phyloP scores from a whole-genome alignment of 1,140 invertebrate species.

The Megalopta genalis region DNA sequence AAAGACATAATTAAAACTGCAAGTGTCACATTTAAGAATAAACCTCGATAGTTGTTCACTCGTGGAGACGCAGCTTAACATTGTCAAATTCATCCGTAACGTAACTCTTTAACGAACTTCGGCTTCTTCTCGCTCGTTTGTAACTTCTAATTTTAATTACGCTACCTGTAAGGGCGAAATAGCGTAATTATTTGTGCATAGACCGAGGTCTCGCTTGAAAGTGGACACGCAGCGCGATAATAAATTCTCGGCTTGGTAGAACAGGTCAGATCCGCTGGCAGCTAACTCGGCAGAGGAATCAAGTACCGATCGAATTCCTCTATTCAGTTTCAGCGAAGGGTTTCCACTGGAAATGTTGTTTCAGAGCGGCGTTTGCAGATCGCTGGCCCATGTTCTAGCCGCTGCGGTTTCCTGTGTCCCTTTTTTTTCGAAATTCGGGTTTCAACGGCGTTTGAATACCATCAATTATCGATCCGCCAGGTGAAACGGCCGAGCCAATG shows the following conservation, averaged over 20 bases:
- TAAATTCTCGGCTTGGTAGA: neutral
- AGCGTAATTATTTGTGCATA: too few relatives aligned
- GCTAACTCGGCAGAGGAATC: neutral
- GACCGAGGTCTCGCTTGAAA: too few relatives aligned
- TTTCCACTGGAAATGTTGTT: constrained; percentile 1
- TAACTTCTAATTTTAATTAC: too few relatives aligned
- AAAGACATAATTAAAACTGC: too few relatives aligned
- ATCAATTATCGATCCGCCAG: neutral
- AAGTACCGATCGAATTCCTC: neutral
- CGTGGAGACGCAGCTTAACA: too few relatives aligned
- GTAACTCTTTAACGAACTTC: too few relatives aligned
- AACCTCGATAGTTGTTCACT: too few relatives aligned
- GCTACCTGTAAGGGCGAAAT: too few relatives aligned
- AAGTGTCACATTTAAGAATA: too few relatives aligned
- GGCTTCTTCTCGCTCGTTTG: too few relatives aligned
- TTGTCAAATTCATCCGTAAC: too few relatives aligned
- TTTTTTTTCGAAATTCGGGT: neutral
- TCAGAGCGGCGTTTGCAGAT: neutral
- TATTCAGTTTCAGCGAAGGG: constrained; percentile 3
- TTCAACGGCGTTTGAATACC: neutral
- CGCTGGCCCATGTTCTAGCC: neutral
- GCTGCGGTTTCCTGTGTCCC: neutral
- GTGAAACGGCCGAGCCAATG: neutral
- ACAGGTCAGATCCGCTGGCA: too few relatives aligned
- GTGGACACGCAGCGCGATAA: neutral